Evolutionary conservation across 1,140 invertebrate species (phyloP).

Genomic region (Agrilus planipennis): DNA sequence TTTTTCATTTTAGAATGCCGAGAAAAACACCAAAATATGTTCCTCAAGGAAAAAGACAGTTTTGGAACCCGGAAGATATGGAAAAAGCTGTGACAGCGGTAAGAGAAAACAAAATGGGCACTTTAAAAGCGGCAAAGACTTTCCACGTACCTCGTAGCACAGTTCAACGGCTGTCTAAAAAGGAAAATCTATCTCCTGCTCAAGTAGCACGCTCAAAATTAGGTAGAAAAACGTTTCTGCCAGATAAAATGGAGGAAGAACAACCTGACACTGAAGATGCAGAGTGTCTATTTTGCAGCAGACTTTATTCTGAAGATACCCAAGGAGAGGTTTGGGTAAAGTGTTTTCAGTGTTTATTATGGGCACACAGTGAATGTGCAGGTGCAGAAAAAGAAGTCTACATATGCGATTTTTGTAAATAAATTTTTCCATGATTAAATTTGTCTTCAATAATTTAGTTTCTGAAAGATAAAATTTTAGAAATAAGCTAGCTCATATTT

Average conservation of each 20-base stretch:
- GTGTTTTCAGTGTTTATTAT: conserved; percentile 23
- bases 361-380: conserved; percentile 19
- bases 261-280: too few relatives aligned
- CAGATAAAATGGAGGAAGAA: conserved; percentile 1
- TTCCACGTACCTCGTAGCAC: conserved; percentile 7
- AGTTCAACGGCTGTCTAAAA: conserved; percentile 1
- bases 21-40: too few relatives aligned
- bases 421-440: conserved; percentile 7
- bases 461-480: too few relatives aligned
- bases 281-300: conserved; percentile 16
- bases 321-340: conserved; percentile 13
- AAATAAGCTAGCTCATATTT: too few relatives aligned
- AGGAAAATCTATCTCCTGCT: conserved; percentile 1
- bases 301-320: conserved; percentile 18
- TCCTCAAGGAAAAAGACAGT: too few relatives aligned
- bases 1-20: too few relatives aligned
- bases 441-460: conserved; percentile 17
- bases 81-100: conserved; percentile 1
- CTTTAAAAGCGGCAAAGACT: conserved; percentile 6
- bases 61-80: conserved; percentile 3
- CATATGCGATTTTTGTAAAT: too few relatives aligned
- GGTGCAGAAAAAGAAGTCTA: too few relatives aligned
- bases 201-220: not conserved
- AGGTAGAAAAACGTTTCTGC: conserved; percentile 1
- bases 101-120: conserved; percentile 7